phyloP scores from a whole-genome alignment of 2,888 invertebrate species.

The Ommatoiulus sabulosus region DNA sequence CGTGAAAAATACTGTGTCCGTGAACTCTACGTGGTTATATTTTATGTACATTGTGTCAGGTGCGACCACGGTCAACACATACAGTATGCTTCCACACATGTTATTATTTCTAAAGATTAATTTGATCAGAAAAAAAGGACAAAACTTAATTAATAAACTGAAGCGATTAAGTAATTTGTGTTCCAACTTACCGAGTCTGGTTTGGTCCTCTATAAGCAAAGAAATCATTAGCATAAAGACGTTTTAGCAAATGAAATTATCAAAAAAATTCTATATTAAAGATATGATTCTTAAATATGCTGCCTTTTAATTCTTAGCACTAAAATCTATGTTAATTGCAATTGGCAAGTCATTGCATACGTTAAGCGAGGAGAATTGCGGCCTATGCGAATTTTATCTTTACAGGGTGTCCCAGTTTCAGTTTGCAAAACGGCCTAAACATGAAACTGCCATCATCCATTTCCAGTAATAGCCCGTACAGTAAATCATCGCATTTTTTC shows the following conservation, averaged over 20 bases:
- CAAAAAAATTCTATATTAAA: slow-evolving; percentile 32
- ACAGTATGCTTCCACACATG: not conserved
- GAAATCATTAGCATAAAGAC: slow-evolving; percentile 35
- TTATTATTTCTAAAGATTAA: not conserved
- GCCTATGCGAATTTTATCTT: not conserved
- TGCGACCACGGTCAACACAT: not conserved
- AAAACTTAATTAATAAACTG: slow-evolving; percentile 30
- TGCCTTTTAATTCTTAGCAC: not conserved
- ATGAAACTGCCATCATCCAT: not conserved
- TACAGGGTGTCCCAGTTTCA: not conserved
- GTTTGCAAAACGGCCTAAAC: not conserved
- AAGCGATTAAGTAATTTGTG: slow-evolving; percentile 50
- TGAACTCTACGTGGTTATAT: not conserved
- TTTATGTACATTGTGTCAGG: not conserved
- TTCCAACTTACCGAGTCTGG: slow-evolving; percentile 56
- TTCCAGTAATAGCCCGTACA: not conserved
- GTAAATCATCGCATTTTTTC: not conserved
- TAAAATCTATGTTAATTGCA: not conserved
- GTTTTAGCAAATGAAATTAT: slow-evolving; percentile 37
- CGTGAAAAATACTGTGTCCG: not conserved
- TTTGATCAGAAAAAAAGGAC: not conserved
- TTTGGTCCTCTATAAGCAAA: slow-evolving; percentile 56
- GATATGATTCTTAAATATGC: not conserved
- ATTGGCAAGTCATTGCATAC: not conserved
- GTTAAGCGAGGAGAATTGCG: not conserved